Evolutionary conservation across 2,888 invertebrate genomes (phyloP).

Genomic region (Epirrhoe tristata): DNA sequence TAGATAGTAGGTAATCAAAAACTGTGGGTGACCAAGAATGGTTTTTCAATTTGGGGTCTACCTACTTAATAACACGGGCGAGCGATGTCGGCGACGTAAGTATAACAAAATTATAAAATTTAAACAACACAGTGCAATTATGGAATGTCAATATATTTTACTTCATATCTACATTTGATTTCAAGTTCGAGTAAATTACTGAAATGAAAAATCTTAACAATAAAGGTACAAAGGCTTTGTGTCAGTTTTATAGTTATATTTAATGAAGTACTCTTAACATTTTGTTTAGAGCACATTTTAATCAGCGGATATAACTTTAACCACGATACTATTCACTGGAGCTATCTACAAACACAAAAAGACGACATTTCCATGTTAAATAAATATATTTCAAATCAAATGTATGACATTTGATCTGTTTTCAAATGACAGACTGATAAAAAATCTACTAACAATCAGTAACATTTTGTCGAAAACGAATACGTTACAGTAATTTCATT

Average conservation of each 20-base stretch:
- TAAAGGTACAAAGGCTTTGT: slow-evolving; percentile 70
- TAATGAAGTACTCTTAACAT: slow-evolving; percentile 60
- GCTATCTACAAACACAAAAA: slow-evolving; percentile 85
- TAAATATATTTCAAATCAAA: slow-evolving; percentile 86
- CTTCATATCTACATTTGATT: slow-evolving; percentile 82
- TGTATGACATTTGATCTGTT: slow-evolving; percentile 84
- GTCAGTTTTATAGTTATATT: slow-evolving; percentile 61
- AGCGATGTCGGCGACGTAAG: slow-evolving; percentile 6
- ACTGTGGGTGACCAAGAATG: no score
- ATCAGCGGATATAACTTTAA: slow-evolving; percentile 48
- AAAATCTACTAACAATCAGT: slow-evolving; percentile 84
- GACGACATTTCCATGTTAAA: slow-evolving; percentile 82
- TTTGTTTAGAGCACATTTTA: slow-evolving; percentile 53
- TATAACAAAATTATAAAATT: slow-evolving; percentile 57
- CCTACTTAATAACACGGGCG: no score
- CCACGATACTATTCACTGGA: slow-evolving; percentile 74
- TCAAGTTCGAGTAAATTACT: slow-evolving; percentile 75
- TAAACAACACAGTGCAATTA: slow-evolving; percentile 81
- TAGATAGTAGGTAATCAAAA: no score
- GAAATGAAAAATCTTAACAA: slow-evolving; percentile 79
- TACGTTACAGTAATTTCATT: slow-evolving; percentile 80
- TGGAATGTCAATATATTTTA: slow-evolving; percentile 86
- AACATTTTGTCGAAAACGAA: slow-evolving; percentile 83
- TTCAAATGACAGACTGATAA: slow-evolving; percentile 81
- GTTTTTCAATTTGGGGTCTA: no score